Evolutionary conservation across 1,140 invertebrate genomes (phyloP).

Genomic region (Orchestia grillus): DNA sequence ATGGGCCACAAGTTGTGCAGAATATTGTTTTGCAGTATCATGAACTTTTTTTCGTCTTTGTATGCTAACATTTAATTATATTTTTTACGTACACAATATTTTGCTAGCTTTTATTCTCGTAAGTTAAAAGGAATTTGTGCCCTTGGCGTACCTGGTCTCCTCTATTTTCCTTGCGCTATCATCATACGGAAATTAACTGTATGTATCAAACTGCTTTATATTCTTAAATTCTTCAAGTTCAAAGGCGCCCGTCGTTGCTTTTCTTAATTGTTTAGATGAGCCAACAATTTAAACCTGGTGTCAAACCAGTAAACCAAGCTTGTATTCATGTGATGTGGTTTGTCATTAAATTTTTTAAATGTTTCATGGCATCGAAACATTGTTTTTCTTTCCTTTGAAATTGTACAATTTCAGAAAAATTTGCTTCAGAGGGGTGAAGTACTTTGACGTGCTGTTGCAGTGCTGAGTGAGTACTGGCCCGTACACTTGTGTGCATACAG

Average conservation of each 20-base stretch:
- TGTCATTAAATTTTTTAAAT: constrained; percentile 12
- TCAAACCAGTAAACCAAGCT: background rate
- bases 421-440: background rate
- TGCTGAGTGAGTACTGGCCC: too few species aligned
- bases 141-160: background rate
- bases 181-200: background rate
- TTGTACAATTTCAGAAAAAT: background rate
- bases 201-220: background rate
- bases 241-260: background rate
- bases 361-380: background rate
- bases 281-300: background rate
- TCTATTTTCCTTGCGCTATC: background rate
- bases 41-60: background rate
- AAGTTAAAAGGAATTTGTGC: background rate
- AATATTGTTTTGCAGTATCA: background rate
- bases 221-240: background rate
- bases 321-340: background rate
- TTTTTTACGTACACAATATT: background rate
- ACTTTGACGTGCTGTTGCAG: background rate
- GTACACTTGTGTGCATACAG: too few species aligned
- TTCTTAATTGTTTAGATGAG: background rate
- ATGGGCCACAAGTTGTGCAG: background rate
- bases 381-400: background rate
- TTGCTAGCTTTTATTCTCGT: background rate
- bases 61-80: background rate